Conservation (phyloP, 2,797 vertebrate genomes). For the Hippopotamyrus pictus region DNA sequence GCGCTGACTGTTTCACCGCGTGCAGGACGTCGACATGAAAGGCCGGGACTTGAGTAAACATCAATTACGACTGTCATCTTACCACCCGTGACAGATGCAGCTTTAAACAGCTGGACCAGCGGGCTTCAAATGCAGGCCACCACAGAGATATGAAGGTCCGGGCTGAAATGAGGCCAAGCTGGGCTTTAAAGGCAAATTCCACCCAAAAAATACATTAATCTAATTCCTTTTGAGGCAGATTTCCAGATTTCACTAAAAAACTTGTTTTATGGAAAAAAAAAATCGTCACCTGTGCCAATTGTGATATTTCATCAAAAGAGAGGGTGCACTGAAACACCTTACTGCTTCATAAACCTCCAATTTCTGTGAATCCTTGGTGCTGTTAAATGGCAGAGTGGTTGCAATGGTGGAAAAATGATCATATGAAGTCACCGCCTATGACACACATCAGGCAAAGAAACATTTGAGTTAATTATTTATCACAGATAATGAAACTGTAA, state of each 20-base stretch:
- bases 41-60: conserved; percentile 70
- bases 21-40: conserved; percentile 72
- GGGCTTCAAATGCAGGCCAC: conserved; percentile 67
- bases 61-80: conserved; percentile 77
- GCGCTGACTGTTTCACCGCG: conserved; percentile 67
- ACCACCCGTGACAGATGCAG: conserved; percentile 74
- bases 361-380: not conserved
- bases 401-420: not conserved
- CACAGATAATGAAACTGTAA: not conserved
- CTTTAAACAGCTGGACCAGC: conserved; percentile 71
- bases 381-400: not conserved
- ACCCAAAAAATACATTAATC: not conserved
- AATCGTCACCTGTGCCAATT: not conserved
- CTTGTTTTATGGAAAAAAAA: not conserved
- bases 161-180: conserved; percentile 61
- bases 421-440: not conserved
- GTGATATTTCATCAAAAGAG: not conserved
- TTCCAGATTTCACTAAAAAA: not conserved
- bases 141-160: conserved; percentile 58
- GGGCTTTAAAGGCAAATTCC: conserved; percentile 30
- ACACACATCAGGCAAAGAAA: not conserved
- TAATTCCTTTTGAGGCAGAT: not conserved
- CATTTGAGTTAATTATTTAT: not conserved
- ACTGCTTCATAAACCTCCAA: not conserved
- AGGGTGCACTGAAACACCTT: not conserved